phyloP scores from a whole-genome alignment of 2,888 invertebrate species.

The Callimorpha dominula region DNA sequence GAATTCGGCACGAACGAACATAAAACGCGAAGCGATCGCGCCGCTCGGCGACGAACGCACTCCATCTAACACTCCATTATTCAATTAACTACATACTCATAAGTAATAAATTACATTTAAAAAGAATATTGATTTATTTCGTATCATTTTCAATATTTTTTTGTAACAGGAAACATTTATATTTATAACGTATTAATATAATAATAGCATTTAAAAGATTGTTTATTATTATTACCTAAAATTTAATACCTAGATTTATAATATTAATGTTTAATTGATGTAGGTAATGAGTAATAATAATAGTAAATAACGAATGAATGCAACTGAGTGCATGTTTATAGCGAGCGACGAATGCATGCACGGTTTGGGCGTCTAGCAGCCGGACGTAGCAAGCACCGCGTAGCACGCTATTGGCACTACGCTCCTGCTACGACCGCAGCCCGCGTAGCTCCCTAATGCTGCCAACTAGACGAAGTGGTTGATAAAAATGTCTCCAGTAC shows the following conservation, averaged over 20 bases:
- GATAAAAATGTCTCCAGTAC: conserved; percentile 78
- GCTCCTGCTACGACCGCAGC: conserved; percentile 45
- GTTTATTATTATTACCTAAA: conserved; percentile 88
- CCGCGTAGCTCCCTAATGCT: conserved; percentile 60
- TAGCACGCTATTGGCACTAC: conserved; percentile 48
- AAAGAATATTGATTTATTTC: conserved; percentile 87
- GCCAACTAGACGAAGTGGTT: conserved; percentile 78
- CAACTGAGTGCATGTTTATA: conserved; percentile 80
- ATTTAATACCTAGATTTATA: conserved; percentile 86
- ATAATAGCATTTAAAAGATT: conserved; percentile 88
- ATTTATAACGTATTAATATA: conserved; percentile 88
- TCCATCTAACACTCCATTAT: conserved; percentile 83
- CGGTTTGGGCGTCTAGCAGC: conserved; percentile 56
- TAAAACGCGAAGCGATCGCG: conserved; percentile 82
- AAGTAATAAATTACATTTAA: conserved; percentile 86
- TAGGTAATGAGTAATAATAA: conserved; percentile 84
- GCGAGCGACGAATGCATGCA: conserved; percentile 68
- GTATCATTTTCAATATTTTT: conserved; percentile 87
- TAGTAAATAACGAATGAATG: conserved; percentile 84
- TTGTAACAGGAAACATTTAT: conserved; percentile 88
- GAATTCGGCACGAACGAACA: conserved; percentile 79
- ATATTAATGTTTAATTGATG: conserved; percentile 87
- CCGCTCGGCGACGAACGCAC: conserved; percentile 76
- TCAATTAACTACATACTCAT: conserved; percentile 86
- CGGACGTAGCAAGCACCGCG: conserved; percentile 48